phyloP scores from a whole-genome alignment of 2,888 invertebrate species.

The Aleiodes testaceus region DNA sequence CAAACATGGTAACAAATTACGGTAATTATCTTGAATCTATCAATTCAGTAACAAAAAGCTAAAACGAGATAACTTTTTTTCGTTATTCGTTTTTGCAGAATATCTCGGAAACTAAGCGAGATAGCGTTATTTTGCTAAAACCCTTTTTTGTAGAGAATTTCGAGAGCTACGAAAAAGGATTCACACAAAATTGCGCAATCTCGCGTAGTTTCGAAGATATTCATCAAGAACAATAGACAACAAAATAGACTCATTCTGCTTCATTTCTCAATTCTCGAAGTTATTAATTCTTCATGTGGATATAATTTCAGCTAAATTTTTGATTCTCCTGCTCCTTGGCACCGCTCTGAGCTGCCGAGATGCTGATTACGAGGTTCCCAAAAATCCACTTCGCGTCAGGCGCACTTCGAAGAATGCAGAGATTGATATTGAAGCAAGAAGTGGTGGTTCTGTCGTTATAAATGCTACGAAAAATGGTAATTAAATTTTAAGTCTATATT shows the following conservation, averaged over 20 bases:
- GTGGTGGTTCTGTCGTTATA: slow-evolving; percentile 47
- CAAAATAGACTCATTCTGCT: no score
- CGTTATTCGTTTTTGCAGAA: no score
- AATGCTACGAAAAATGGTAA: slow-evolving; percentile 57
- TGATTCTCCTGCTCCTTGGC: slow-evolving; percentile 28
- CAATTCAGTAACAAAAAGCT: no score
- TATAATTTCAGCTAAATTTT: slow-evolving; percentile 32
- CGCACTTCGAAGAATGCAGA: slow-evolving; percentile 54
- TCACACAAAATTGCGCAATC: no score
- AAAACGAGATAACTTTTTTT: no score
- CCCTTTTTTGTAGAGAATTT: no score
- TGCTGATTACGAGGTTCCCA: neutral
- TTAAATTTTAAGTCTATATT: slow-evolving; percentile 7
- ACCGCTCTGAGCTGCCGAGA: slow-evolving; percentile 22
- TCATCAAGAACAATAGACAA: no score
- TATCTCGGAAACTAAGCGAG: no score
- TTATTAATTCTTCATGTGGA: slow-evolving; percentile 1
- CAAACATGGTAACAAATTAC: slow-evolving; percentile 24
- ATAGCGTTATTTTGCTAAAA: no score
- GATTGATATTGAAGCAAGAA: slow-evolving; percentile 48
- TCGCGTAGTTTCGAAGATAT: no score
- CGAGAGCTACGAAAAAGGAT: no score
- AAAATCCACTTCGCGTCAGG: neutral
- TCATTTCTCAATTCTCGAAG: no score
- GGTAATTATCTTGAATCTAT: neutral